Evolutionary conservation across 2,888 invertebrate species (phyloP), one percentile per base, ranked within the genome.

Genomic region (Malthinus flaveolus): DNA sequence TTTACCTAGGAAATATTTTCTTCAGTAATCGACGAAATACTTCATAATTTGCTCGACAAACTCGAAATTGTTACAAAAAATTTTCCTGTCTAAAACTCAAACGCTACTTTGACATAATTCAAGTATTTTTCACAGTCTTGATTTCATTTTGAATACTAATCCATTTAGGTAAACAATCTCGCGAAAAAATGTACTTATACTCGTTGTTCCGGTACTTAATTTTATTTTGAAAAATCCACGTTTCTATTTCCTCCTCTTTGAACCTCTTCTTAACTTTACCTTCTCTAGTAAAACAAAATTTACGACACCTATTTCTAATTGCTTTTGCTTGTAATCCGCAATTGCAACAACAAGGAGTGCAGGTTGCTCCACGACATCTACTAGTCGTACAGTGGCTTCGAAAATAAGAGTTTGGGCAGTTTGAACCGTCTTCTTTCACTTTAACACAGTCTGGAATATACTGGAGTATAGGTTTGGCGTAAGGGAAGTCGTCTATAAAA

Each of bases 401-500:
- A 23, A 2, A 23, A 23, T 3, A 23, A 23, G 2, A 2, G 5
- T 23, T 23, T 23, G 23, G 23, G 23, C 2, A 23, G 5, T 23
- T 23, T 23, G 23, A 23, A 23, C 5, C 2, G 5, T 23, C 23
- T 23, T 23, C 23, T 23, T 23, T 23, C 23, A 5, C 5, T 52
- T 33, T 33, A 31, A 51, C 11, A 46, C 11, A 57, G 13, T 51
- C 35, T n/a, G 51, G 52, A 3, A 11, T 34, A 12, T 58, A 42
- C 12, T 9, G 35, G 36, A 13, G 32, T 3, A 32, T 8, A 8
- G 31, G 7, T 5, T 3, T 32, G 3, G 11, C n/a, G 32, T 59
- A 59, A 4, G 59, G 55, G 36, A 54, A 50, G 47, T 59, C 59
- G 11, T 59, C 59, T 11, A 59, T 15, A 36, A 59, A 59, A 1